Evolutionary conservation across 2,113 vertebrate species (phyloP), one percentile per base, ranked within the genome.

Genomic region (Ceyx margarethae): DNA sequence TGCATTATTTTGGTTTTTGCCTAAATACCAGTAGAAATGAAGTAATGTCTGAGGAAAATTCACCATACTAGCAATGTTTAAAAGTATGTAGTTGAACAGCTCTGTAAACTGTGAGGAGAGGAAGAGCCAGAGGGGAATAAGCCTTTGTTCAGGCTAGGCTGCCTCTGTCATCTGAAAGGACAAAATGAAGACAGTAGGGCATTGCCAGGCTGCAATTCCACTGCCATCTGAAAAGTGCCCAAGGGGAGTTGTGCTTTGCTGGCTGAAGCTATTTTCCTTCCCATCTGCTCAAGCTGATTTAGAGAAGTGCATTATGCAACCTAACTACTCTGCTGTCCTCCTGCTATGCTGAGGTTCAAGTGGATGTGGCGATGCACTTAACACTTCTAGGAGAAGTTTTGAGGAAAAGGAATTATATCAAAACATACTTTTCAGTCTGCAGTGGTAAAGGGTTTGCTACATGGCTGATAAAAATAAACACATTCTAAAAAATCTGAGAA

Each of bases 211-310:
- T 80, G 81, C 67, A 56, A 64, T 93, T 68, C 61, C 77, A 64
- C 40, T n/a, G 62, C 83, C 89, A 95, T 92, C 57, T 95, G 92
- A 95, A 37, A 81, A 69, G 53, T 33, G 96, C 94, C 91, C 93
- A 92, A 37, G 64, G 91, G 89, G 42, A 91, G 60, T 13, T 72
- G 53, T 5, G 61, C 87, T 94, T 53, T 81, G 69, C 57, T 93
- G 83, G 83, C 68, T 93, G 50, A 91, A 94, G 92, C 88, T 83
- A 86, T 94, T 93, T 94, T 51, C 87, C 57, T 81, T 83, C 85
- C 88, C 94, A 95, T 91, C 89, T 95, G 93, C 81, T 94, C 68
- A 81, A 93, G 87, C 0, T 93, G 86, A 79, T 71, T 91, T 75
- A 90, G 78, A 66, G 76, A 83, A 93, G 57, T 65, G 50, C 68